Base-by-base conservation (phyloP, 2,888 invertebrate genomes). In the Tanypteryx hageni region DNA sequence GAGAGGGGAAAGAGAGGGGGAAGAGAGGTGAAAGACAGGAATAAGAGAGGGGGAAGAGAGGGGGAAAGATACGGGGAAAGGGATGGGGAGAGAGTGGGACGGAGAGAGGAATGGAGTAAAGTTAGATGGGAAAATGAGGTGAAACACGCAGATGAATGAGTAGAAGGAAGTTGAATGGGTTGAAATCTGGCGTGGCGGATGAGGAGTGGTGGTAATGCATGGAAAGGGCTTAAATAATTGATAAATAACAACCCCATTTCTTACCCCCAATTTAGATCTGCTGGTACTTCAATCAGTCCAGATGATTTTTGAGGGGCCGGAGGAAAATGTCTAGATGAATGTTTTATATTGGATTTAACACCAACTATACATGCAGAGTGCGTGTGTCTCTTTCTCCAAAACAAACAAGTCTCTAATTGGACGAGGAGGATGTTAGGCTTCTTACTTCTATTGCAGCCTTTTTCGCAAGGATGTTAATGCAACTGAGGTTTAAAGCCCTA, bases 211-310 rank as follows among this genome's bases (percentile, higher is more conserved):
- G 31, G 61, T 31, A 61, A 86, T 86, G 59, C 86, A 59, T 61
- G 61, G 16, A 76, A 44, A 5, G 27, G 86, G 86, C 27, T 86
- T 86, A 27, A 86, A 86, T 86, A 86, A 86, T 86, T 86, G 16
- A 86, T 86, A 86, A 86, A 86, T 61, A 86, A 61, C 86, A 86
- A 31, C 56, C 61, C 27, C 86, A 59, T 86, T 86, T 27, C 61
- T 86, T 59, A 85, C 31, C 61, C 59, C 61, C 59, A 61, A 86
- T 61, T 59, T 31, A 16, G 27, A 59, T 31, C 16, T 4, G 14
- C 14, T 59, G 61, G 44, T 27, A 22, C 59, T 22, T 18, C 11
- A 27, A 11, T 58, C 59, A 8, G 4, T 82, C 27, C 61, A 27
- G 22, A 61, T 27, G 86, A 16, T 16, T 61, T 86, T 31, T 86